A percentile compares a stretch with the other conserved stretches of the same genome.
Conservation (phyloP, 2,888 invertebrate species). For the Heliconius ismenius region DNA sequence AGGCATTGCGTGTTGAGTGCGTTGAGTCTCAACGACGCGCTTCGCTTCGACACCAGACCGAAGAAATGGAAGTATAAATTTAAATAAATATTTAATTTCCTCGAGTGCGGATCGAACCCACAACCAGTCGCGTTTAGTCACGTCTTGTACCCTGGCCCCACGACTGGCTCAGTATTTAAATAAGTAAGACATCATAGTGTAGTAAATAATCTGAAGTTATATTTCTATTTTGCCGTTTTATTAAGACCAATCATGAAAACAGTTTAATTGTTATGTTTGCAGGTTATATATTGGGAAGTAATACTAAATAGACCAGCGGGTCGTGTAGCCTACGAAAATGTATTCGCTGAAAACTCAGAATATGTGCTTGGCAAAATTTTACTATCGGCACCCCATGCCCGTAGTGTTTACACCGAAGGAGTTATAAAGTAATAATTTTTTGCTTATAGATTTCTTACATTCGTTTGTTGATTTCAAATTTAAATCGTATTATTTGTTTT, state of each 20-base stretch:
- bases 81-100: too few relatives aligned
- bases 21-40: too few relatives aligned
- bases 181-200: too few relatives aligned
- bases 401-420: constrained; percentile 88
- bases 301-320: constrained; percentile 91
- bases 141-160: too few relatives aligned
- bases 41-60: too few relatives aligned
- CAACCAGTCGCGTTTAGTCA: too few relatives aligned
- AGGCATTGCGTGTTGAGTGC: too few relatives aligned
- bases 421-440: constrained; percentile 83
- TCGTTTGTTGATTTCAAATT: not conserved
- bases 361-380: constrained; percentile 89
- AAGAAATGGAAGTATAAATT: too few relatives aligned
- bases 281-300: constrained; percentile 92
- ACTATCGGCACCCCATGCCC: constrained; percentile 89
- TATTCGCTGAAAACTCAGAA: constrained; percentile 86
- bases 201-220: too few relatives aligned
- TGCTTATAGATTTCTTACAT: not conserved
- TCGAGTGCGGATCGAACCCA: too few relatives aligned
- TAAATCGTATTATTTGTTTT: not conserved
- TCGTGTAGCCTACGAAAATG: constrained; percentile 89
- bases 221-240: not conserved
- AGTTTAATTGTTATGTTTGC: constrained; percentile 54
- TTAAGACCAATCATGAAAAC: not conserved
- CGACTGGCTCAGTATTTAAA: too few relatives aligned